phyloP scores from a whole-genome alignment of 2,888 invertebrate genomes.

The Margaritifera margaritifera region DNA sequence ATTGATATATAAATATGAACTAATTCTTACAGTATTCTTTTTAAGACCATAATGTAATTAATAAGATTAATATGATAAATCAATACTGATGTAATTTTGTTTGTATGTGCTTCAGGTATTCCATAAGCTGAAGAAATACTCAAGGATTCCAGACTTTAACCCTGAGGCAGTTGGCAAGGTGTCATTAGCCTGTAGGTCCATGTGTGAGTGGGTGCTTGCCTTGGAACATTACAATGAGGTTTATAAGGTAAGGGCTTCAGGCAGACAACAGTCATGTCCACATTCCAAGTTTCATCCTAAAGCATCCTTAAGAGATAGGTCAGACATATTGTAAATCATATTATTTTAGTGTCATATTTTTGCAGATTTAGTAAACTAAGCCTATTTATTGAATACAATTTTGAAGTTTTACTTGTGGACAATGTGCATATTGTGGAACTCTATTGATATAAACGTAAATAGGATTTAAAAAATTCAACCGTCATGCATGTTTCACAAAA shows the following conservation, averaged over 20 bases:
- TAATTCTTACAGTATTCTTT: not conserved
- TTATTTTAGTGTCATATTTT: no score
- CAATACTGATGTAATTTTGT: no score
- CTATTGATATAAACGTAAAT: no score
- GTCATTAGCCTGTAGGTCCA: conserved; percentile 70
- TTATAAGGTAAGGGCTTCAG: conserved; percentile 61
- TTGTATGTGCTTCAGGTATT: conserved; percentile 57
- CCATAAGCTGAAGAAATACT: conserved; percentile 67
- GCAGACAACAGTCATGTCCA: no score
- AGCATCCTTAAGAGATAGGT: no score
- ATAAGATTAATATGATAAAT: not conserved
- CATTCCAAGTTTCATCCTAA: no score
- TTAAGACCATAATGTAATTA: not conserved
- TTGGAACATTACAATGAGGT: conserved; percentile 72
- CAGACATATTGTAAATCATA: no score
- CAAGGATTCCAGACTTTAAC: conserved; percentile 69
- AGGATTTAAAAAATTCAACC: no score
- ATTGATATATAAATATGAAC: not conserved
- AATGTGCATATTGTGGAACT: no score
- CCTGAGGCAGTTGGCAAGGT: conserved; percentile 70
- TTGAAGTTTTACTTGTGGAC: no score
- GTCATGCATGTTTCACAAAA: not conserved
- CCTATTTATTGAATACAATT: no score
- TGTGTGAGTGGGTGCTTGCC: conserved; percentile 72
- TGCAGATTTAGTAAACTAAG: no score